Percentiles rank a stretch among this genome's conserved stretches.
Conservation (phyloP, 2,113 vertebrate genomes). For the Neoarius graeffei region DNA sequence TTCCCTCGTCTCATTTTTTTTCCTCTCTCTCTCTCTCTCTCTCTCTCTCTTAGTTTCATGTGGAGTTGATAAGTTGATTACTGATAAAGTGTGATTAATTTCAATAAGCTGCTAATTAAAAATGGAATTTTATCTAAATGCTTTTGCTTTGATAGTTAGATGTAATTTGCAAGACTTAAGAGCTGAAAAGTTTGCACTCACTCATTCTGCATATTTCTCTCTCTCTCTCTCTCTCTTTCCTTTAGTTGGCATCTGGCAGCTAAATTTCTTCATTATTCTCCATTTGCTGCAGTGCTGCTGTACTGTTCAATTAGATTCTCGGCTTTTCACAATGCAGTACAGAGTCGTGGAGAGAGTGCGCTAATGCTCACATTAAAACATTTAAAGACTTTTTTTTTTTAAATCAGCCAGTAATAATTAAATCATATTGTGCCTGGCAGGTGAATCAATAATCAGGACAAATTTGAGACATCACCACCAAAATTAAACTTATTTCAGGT, state of each 20-base stretch:
- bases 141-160: constrained; percentile 68
- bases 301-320: constrained; percentile 68
- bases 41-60: constrained; percentile 57
- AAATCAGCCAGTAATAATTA: constrained; percentile 65
- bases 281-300: constrained; percentile 61
- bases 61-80: constrained; percentile 72
- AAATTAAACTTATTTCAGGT: constrained; percentile 45
- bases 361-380: constrained; percentile 71
- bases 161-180: constrained; percentile 72
- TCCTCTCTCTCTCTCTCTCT: constrained; percentile 40
- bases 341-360: constrained; percentile 59
- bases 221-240: not conserved
- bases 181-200: constrained; percentile 66
- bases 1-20: constrained; percentile 32
- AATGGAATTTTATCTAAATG: constrained; percentile 74
- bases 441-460: constrained; percentile 57
- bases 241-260: constrained; percentile 54
- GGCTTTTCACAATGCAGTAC: constrained; percentile 61
- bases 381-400: constrained; percentile 66
- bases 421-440: constrained; percentile 60
- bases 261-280: constrained; percentile 68
- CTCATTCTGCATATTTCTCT: constrained; percentile 67
- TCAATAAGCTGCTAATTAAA: constrained; percentile 78
- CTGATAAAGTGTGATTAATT: constrained; percentile 79
- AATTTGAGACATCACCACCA: constrained; percentile 32